Percentiles rank a stretch among this genome's conserved stretches.
Conservation (phyloP, 92 coral and sea anemone genomes). For the Isaurus tuberculatus region DNA sequence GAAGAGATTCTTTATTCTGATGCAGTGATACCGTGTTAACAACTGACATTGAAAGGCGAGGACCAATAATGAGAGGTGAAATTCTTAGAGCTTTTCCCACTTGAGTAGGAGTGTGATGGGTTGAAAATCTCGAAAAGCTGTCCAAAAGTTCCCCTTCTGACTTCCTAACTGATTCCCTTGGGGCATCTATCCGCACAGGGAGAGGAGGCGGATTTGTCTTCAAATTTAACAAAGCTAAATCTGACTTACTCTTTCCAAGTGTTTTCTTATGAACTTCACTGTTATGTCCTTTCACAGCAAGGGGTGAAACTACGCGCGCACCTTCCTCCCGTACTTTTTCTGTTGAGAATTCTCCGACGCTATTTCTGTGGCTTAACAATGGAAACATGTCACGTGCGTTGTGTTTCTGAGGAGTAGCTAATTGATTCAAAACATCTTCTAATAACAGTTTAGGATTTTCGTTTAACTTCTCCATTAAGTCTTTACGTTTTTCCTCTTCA, state of each 20-base stretch:
- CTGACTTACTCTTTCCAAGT: constrained; percentile 42
- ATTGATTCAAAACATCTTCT: constrained; percentile 39
- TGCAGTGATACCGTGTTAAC: constrained; percentile 2
- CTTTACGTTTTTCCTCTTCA: constrained; percentile 41
- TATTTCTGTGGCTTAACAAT: constrained; percentile 23
- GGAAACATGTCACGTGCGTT: constrained; percentile 36
- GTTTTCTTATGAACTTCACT: neutral
- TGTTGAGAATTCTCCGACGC: constrained; percentile 34
- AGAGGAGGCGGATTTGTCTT: constrained; percentile 39
- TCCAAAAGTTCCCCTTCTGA: constrained; percentile 35
- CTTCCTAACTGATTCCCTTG: neutral
- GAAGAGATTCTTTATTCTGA: constrained; percentile 16
- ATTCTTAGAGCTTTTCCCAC: constrained; percentile 18
- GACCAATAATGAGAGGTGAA: neutral
- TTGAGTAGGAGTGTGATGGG: constrained; percentile 25
- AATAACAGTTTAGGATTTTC: constrained; percentile 13
- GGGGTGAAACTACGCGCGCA: neutral
- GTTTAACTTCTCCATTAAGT: constrained; percentile 16
- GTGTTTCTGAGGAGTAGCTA: constrained; percentile 36
- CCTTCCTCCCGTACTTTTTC: neutral
- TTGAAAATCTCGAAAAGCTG: constrained; percentile 17
- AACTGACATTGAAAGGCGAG: constrained; percentile 7
- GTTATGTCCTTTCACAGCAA: neutral
- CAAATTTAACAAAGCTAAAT: neutral
- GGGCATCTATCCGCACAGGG: constrained; percentile 12